Percentiles rank a stretch among this genome's conserved stretches.
These are phyloP conservation scores for Halcyon senegalensis DNA, from an alignment of 2,113 vertebrate species.

Conservation along the genomic window DNA sequence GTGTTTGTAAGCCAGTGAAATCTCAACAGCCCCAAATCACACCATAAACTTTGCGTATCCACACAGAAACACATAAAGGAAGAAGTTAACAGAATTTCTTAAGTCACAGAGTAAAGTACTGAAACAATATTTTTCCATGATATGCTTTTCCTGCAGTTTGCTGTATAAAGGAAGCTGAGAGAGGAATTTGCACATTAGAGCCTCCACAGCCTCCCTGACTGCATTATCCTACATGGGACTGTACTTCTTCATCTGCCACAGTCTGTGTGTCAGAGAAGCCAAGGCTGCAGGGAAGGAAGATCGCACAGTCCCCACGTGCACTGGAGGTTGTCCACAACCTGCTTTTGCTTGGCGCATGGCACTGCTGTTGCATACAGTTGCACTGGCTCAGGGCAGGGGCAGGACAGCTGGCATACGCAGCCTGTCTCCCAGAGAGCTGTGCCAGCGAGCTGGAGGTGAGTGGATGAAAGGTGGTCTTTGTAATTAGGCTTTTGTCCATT, in stretches of 20 bases:
- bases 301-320: accelerated
- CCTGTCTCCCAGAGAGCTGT: neutral
- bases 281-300: neutral
- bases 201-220: neutral
- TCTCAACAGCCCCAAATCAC: neutral
- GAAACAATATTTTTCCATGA: neutral
- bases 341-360: neutral
- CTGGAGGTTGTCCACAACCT: neutral
- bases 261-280: neutral
- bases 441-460: neutral
- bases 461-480: neutral
- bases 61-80: neutral
- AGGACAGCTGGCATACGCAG: neutral
- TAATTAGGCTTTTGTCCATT: neutral
- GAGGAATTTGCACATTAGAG: neutral
- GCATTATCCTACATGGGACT: neutral
- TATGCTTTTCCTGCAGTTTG: neutral
- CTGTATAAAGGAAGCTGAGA: neutral
- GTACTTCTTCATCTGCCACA: accelerated
- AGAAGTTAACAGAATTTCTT: neutral
- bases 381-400: neutral
- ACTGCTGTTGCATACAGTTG: accelerated
- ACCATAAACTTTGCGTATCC: neutral
- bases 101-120: neutral
- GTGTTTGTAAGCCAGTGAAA: neutral